Evolutionary conservation across 64 coral and sea anemone species (phyloP).

Genomic region (Dendronephthya gigantea): DNA sequence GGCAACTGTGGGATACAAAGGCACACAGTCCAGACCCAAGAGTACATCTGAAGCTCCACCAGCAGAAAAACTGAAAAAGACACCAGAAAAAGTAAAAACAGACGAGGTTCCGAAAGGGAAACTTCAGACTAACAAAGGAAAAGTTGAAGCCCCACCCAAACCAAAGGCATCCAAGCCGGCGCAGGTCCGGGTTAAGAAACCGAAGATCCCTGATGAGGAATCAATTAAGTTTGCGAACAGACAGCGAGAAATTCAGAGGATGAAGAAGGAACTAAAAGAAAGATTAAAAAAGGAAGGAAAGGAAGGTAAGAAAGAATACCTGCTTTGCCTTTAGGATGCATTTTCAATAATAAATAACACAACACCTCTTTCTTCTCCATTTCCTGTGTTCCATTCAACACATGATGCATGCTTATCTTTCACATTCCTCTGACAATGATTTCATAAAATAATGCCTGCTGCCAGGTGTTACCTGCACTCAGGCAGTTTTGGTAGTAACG

Average conservation of each 20-base stretch:
- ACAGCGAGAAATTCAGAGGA: background rate
- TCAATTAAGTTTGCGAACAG: background rate
- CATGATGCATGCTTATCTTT: too few relatives aligned
- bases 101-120: background rate
- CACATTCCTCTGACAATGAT: too few relatives aligned
- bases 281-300: background rate
- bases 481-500: too few relatives aligned
- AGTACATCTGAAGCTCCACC: background rate
- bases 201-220: background rate
- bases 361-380: too few relatives aligned
- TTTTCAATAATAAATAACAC: too few relatives aligned
- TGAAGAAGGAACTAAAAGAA: constrained; percentile 1
- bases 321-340: too few relatives aligned
- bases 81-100: background rate
- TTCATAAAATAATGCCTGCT: too few relatives aligned
- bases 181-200: background rate
- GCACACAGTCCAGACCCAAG: background rate
- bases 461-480: too few relatives aligned
- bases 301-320: background rate
- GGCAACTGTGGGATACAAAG: background rate
- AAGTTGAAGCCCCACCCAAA: background rate
- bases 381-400: too few relatives aligned
- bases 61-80: background rate
- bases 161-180: background rate
- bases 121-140: background rate